These are phyloP conservation scores for Polydrusus pterygomalis DNA, from an alignment of 2,888 invertebrate genomes.

Conservation along the genomic window DNA sequence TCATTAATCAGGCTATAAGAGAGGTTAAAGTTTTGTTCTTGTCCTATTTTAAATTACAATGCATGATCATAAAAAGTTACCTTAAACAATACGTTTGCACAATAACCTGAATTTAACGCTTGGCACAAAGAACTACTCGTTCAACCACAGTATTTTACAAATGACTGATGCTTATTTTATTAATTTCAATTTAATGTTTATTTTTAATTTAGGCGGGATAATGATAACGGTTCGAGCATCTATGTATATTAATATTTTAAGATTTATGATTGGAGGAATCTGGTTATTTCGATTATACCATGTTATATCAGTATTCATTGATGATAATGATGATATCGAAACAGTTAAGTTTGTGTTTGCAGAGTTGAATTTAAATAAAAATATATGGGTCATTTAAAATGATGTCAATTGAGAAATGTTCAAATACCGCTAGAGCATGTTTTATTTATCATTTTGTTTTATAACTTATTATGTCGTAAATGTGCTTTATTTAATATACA, in stretches of 20 bases:
- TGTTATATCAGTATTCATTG: neutral
- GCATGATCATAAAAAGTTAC: neutral
- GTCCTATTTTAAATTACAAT: neutral
- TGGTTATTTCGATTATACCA: neutral
- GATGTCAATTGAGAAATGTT: too few species aligned
- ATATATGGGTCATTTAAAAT: too few species aligned
- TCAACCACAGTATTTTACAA: neutral
- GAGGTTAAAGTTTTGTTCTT: neutral
- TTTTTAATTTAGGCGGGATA: conserved; percentile 5
- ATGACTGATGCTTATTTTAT: conserved; percentile 1
- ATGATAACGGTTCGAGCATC: conserved; percentile 38
- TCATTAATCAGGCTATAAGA: too few species aligned
- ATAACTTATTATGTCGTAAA: too few species aligned
- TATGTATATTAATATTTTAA: too few species aligned
- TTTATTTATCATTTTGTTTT: too few species aligned
- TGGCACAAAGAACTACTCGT: neutral
- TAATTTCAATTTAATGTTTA: conserved; percentile 17
- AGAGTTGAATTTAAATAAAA: neutral
- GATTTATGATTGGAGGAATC: conserved; percentile 22
- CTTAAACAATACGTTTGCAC: neutral
- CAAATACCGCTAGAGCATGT: too few species aligned
- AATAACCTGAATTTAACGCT: neutral
- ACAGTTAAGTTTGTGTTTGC: neutral
- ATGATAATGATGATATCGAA: conserved; percentile 7
- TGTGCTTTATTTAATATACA: too few species aligned